Base-by-base conservation (phyloP, 2,113 vertebrate genomes). In the Xenopus laevis region DNA sequence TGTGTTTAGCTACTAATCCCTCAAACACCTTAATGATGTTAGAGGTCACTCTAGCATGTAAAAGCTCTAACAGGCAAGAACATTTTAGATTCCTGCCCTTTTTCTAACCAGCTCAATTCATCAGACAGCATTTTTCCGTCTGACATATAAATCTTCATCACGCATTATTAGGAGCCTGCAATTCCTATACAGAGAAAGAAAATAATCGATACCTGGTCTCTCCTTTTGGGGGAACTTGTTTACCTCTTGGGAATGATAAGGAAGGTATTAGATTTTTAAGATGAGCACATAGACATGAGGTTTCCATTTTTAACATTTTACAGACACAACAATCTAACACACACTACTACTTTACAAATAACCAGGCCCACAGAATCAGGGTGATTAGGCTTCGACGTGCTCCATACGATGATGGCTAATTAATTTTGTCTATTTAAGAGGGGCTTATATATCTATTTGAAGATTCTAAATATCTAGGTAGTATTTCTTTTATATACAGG, bases 121-220 rank as follows among this genome's bases (percentile, higher is more conserved):
- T 45, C 44, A 68, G 57, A 3, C 3, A 5, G 59, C 82, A 77
- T 46, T 15, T 79, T 78, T 16, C 72, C 81, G 6, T 79, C 79
- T 53, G 72, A 82, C 81, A 86, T 83, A 87, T 84, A 86, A 85
- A 85, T 87, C 86, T 88, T 72, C 86, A 71, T 81, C 83, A 81
- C 82, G 68, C 85, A 76, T 87, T 86, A 90, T 89, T 86, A 89
- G 84, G 85, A 83, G 89, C 71, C 82, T 80, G 85, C 82, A 77
- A 81, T 82, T 82, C 82, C 60, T 67, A 78, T 79, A 85, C 59
- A 68, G 12, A 27, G 23, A 60, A 88, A 86, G 84, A 82, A 81
- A 87, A 69, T 82, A 83, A 89, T 88, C 84, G 78, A 83, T 84
- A 84, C 59, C 79, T 86, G 59, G 83, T 89, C 84, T 86, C 87